These are phyloP conservation scores for Steatornis caripensis DNA, from an alignment of 2,113 vertebrate species.

Conservation along the genomic window DNA sequence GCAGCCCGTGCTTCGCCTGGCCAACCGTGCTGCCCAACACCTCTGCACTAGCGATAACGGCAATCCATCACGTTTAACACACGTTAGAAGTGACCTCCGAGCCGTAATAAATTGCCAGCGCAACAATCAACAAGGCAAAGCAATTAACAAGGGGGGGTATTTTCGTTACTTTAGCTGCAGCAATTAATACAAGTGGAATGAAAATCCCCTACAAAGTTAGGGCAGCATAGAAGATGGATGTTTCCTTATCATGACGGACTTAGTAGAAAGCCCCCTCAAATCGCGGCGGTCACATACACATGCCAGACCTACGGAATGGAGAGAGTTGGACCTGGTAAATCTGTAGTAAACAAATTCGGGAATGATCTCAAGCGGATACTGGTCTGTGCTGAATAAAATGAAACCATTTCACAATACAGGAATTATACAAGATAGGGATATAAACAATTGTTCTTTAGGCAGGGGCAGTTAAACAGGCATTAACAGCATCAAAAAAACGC, in stretches of 20 bases:
- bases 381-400: background rate
- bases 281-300: background rate
- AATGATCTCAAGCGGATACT: background rate
- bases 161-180: background rate
- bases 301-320: background rate
- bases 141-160: background rate
- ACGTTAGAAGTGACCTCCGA: background rate
- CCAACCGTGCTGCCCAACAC: background rate
- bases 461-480: background rate
- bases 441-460: background rate
- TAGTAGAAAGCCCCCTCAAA: background rate
- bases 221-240: background rate
- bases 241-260: background rate
- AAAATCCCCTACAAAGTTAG: background rate
- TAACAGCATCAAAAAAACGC: background rate
- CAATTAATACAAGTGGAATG: background rate
- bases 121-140: background rate
- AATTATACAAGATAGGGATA: background rate
- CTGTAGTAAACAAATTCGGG: background rate
- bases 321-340: conserved; percentile 50
- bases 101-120: background rate
- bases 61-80: background rate
- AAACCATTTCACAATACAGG: background rate
- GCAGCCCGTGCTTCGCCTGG: background rate
- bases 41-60: background rate